phyloP scores from a whole-genome alignment of 1,140 invertebrate genomes.

The Drosophila simulans region DNA sequence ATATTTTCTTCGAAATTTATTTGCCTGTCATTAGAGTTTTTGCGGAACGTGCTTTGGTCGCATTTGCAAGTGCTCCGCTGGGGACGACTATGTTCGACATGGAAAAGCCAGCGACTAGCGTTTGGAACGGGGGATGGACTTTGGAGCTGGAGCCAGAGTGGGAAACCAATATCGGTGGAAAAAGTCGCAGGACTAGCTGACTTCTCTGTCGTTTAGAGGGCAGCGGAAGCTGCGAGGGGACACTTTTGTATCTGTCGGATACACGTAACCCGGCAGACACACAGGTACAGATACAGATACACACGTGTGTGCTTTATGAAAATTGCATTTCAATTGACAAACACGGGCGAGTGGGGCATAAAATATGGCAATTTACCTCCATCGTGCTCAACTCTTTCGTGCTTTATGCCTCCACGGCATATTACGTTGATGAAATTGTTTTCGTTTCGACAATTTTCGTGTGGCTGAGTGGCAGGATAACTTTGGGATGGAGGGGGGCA shows the following conservation, averaged over 20 bases:
- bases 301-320: slow-evolving; percentile 79
- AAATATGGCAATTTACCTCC: slow-evolving; percentile 76
- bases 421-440: slow-evolving; percentile 79
- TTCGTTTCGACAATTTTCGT: slow-evolving; percentile 68
- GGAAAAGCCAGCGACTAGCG: slow-evolving; percentile 12
- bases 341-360: slow-evolving; percentile 58
- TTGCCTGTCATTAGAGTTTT: slow-evolving; percentile 82
- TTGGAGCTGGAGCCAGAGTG: neutral
- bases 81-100: slow-evolving; percentile 65
- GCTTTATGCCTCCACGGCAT: slow-evolving; percentile 56
- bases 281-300: neutral
- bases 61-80: slow-evolving; percentile 73
- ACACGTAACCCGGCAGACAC: slow-evolving; percentile 23
- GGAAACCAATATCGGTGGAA: slow-evolving; percentile 38
- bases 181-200: slow-evolving; percentile 44
- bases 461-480: slow-evolving; percentile 32
- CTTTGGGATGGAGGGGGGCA: slow-evolving; percentile 13
- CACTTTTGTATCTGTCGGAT: slow-evolving; percentile 51
- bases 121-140: slow-evolving; percentile 1
- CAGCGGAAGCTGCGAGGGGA: slow-evolving; percentile 35
- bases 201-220: slow-evolving; percentile 33
- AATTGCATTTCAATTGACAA: slow-evolving; percentile 82
- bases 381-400: slow-evolving; percentile 56
- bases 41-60: slow-evolving; percentile 76
- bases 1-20: slow-evolving; percentile 80